Evolutionary conservation across 2,888 invertebrate species (phyloP), one percentile per base, ranked within the genome.

Genomic region (Tiliacea citrago): DNA sequence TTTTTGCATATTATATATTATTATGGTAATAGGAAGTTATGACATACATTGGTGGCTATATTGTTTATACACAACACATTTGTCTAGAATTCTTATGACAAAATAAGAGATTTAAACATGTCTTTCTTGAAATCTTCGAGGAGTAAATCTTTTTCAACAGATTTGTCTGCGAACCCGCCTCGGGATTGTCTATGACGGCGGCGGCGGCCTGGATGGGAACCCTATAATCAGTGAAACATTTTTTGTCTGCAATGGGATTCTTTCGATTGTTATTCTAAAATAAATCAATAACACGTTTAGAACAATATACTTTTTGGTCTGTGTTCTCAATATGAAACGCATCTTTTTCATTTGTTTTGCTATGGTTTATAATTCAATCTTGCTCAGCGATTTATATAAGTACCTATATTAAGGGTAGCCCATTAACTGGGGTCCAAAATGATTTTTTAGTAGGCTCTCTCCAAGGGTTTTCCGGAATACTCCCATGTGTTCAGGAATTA

Each of bases 1-100:
- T 68, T 82, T 69, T 75, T 47, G 77, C 69, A 72, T 74, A 65
- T 79, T 81, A 75, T 84, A 70, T 73, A 82, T 70, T 62, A 67
- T 73, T 76, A 70, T 70, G 69, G 55, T 79, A 80, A 71, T 74
- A 81, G 81, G 78, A 86, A 84, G 85, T 83, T 87, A 85, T 85
- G 76, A 86, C 79, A 85, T 67, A 77, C 63, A 77, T 77, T 68
- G 55, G 53, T 77, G 63, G 63, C 24, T 65, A 74, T 71, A 65
- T 75, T 73, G 73, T 79, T 65, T 79, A 73, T 79, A 77, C 83
- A 86, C 70, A 83, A 76, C 73, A 55, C 58, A 63, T 75, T 79
- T 71, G 51, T 66, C 77, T 75, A 61, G 71, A 55, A 51, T 58
- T 21, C 12, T 60, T 55, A 58, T 73, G 62, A 69, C 60, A 62